phyloP scores from a whole-genome alignment of 1,140 invertebrate species.

The Drosophila subpulchrella region DNA sequence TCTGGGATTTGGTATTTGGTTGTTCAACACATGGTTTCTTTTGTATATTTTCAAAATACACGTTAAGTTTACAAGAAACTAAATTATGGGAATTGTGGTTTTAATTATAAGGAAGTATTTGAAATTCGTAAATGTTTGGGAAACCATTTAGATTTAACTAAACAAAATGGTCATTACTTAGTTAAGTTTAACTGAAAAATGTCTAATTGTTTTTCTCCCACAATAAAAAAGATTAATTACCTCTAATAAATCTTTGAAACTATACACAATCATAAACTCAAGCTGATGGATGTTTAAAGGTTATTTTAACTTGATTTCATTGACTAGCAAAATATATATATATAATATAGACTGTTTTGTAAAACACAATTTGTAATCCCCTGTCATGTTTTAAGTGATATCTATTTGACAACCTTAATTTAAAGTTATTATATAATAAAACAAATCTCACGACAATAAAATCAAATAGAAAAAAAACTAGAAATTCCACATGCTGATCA shows the following conservation, averaged over 20 bases:
- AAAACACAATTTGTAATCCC: constrained; percentile 7
- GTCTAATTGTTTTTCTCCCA: neutral
- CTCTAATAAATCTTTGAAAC: constrained; percentile 6
- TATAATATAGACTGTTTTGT: constrained; percentile 1
- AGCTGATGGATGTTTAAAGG: neutral
- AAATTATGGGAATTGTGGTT: neutral
- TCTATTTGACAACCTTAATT: constrained; percentile 9
- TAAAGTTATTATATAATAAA: neutral
- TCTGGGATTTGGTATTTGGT: constrained; percentile 4
- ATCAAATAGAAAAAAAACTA: neutral
- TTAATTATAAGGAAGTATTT: neutral
- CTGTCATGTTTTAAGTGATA: constrained; percentile 19
- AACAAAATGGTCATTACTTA: neutral
- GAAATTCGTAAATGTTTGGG: neutral
- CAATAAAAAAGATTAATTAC: constrained; percentile 11
- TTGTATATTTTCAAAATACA: constrained; percentile 21
- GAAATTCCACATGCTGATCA: constrained; percentile 13
- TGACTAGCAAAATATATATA: neutral
- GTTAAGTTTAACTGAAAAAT: neutral
- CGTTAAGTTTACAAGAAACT: neutral
- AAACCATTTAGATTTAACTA: neutral
- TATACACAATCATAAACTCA: neutral
- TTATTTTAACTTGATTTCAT: constrained; percentile 6
- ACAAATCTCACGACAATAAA: constrained; percentile 20
- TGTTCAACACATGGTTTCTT: constrained; percentile 16